Conservation (phyloP, 1,140 invertebrate genomes). For the Drosophila mauritiana region DNA sequence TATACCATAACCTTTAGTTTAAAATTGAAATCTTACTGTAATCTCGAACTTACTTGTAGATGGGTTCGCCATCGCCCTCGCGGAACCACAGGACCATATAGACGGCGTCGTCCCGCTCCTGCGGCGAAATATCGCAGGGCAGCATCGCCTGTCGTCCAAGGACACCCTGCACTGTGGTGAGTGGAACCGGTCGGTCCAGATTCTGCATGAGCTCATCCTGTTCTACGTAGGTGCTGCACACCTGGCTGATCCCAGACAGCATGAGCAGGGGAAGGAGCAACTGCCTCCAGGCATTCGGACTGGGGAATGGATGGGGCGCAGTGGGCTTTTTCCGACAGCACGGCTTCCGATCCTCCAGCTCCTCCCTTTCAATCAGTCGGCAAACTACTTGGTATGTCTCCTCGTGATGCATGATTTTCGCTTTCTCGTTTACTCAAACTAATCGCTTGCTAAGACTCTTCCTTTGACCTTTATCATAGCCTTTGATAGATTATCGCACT, state of each 20-base stretch:
- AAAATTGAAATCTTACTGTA: background rate
- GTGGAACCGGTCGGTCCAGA: slow-evolving; percentile 87
- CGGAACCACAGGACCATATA: slow-evolving; percentile 96
- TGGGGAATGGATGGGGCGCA: background rate
- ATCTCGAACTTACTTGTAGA: slow-evolving; percentile 90
- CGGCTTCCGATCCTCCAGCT: slow-evolving; percentile 6
- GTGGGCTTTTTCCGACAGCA: slow-evolving; percentile 6
- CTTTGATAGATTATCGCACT: slow-evolving; percentile 48
- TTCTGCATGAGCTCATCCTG: slow-evolving; percentile 84
- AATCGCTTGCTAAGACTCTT: slow-evolving; percentile 52
- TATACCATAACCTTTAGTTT: background rate
- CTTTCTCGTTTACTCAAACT: slow-evolving; percentile 60
- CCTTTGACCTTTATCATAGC: slow-evolving; percentile 56
- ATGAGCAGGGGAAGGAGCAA: slow-evolving; percentile 24
- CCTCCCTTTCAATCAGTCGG: slow-evolving; percentile 27
- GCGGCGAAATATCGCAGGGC: slow-evolving; percentile 92
- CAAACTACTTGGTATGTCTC: slow-evolving; percentile 45
- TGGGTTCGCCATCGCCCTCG: slow-evolving; percentile 91
- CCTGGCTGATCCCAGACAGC: slow-evolving; percentile 32
- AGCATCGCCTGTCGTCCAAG: slow-evolving; percentile 90
- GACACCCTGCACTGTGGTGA: slow-evolving; percentile 91
- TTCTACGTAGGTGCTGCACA: slow-evolving; percentile 67
- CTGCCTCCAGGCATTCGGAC: slow-evolving; percentile 9
- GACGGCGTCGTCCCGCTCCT: slow-evolving; percentile 90
- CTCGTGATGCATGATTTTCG: slow-evolving; percentile 61